Base-by-base conservation (phyloP, 64 coral and sea anemone genomes). In the Acropora yongei region DNA sequence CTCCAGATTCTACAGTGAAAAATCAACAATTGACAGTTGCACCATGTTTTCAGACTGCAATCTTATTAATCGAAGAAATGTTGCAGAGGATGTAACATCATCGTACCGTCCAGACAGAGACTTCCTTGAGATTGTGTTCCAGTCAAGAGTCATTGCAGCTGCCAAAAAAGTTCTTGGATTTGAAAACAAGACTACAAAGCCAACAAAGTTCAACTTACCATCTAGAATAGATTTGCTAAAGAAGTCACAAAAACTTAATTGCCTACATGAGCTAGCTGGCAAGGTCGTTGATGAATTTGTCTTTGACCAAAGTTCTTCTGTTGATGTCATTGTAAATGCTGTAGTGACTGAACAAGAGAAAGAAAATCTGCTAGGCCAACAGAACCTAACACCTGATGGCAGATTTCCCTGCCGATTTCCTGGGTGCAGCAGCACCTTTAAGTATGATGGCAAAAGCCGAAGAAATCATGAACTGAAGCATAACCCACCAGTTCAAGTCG, bases 11-110 rank as follows among this genome's bases (percentile, higher is more conserved):
- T 95, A 68, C 53, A 91, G 69, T 88, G 84, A 84, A 51, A 95
- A 95, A 43, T 95, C 94, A 65, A 55, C 47, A 44, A 42, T 30
- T 18, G 94, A 91, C 63, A 88, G 51, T 41, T 82, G 94, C 40
- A 95, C 93, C 44, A n/a, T 91, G 89, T 95, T 95, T 88, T 39
- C 93, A 45, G 93, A 91, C 78, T 89, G 50, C 45, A 95, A 19
- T 11, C 49, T 95, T 18, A 91, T 95, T 9, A 95, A 95, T 51
- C 2, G 89, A 87, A 67, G 93, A 20, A 95, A 91, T 87, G 66
- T 86, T 8, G 80, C 84, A 39, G 47, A 89, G 41, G 84, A 95
- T 50, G 41, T 73, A 30, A 20, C 49, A 30, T 88, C 89, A 68
- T 78, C 94, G 5, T 91, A 91, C 39, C 50, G 83, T 44, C 39